Evolutionary conservation across 2,113 vertebrate genomes (phyloP), one percentile per base, ranked within the genome.

Genomic region (Jacana jacana): DNA sequence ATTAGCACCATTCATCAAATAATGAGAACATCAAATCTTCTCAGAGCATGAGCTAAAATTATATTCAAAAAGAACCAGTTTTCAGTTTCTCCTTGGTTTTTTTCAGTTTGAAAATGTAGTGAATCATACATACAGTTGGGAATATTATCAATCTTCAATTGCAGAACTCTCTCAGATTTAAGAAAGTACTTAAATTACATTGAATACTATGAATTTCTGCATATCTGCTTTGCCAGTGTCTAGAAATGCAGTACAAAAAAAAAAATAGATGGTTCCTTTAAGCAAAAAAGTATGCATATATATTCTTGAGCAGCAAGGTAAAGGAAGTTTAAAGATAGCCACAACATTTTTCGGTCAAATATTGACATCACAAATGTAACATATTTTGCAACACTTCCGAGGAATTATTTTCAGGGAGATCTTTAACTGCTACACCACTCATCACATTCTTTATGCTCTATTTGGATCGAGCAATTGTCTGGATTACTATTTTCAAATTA

Each of bases 1-100:
- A 66, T 91, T 93, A 96, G 92, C 89, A 96, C 81, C 91, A 69
- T 49, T 91, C 65, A 66, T 17, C 20, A 88, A 94, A 68, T 57
- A 91, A 85, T 2, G 35, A 86, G 78, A 95, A 94, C 51, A 65
- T 40, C 70, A 52, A 39, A 64, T 83, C 75, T 88, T 69, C 65
- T 63, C 72, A 77, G 69, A 90, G 78, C 27, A 63, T 2, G 64
- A 97, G 92, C 84, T 87, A 94, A 96, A 93, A 69, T 44, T 14
- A 95, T 37, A 77, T 25, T 70, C 1, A 76, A 39, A 92, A 81
- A 80, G 11, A 72, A 91, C 73, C 15, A 87, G 31, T 75, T 84
- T 91, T 68, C 40, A 31, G 44, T 61, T 91, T 93, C 35, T 44
- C 48, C 13, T 49, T 37, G 6, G 11, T 64, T 78, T 88, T 81